Conservation (phyloP, 2,888 invertebrate genomes). For the Gisinianus flammeolus region DNA sequence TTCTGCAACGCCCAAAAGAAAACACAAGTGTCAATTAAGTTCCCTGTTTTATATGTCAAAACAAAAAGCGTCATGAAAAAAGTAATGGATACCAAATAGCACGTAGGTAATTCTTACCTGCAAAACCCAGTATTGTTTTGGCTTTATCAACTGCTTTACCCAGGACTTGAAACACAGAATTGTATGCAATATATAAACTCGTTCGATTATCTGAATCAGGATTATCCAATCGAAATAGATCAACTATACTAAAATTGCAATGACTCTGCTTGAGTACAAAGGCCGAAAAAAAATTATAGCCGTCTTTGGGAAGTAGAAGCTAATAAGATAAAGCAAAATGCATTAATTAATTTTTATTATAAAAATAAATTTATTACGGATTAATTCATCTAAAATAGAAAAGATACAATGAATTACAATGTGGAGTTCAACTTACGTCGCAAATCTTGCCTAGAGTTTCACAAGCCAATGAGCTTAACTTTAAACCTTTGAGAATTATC, state of each 20-base stretch:
- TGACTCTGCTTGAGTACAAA: constrained; percentile 35
- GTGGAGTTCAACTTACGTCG: constrained; percentile 21
- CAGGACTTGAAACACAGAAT: constrained; percentile 30
- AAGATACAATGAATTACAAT: neutral
- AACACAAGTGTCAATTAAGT: too few relatives aligned
- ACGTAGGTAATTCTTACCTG: neutral
- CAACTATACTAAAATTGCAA: constrained; percentile 29
- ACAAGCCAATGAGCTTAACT: constrained; percentile 19
- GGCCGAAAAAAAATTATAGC: constrained; percentile 34
- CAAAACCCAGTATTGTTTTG: constrained; percentile 21
- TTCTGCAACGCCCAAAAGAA: neutral
- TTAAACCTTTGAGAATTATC: constrained; percentile 25
- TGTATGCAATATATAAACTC: constrained; percentile 31
- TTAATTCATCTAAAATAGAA: neutral
- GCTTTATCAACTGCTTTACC: constrained; percentile 35
- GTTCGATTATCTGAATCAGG: constrained; percentile 10
- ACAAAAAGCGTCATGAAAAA: too few relatives aligned
- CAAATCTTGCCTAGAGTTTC: constrained; percentile 15
- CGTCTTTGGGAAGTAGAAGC: constrained; percentile 25
- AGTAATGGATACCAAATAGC: too few relatives aligned
- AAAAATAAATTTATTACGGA: neutral
- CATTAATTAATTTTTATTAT: neutral
- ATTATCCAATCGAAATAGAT: constrained; percentile 32
- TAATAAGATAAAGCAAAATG: constrained; percentile 13
- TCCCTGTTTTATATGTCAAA: too few relatives aligned